phyloP scores from a whole-genome alignment of 2,888 invertebrate genomes.

The Metopia argyrocephala region DNA sequence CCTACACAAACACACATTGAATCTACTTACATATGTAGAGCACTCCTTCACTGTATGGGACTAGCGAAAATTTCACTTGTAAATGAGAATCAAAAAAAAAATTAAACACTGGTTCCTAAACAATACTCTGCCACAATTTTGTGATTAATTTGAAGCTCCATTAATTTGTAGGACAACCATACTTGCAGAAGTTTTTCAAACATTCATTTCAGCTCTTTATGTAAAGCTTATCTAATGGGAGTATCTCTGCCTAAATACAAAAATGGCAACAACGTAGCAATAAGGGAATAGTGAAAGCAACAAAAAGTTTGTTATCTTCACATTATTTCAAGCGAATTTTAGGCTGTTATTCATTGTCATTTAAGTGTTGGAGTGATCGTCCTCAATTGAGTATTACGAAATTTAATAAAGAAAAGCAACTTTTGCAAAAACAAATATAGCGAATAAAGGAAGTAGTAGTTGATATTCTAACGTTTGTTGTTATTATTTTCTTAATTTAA shows the following conservation, averaged over 20 bases:
- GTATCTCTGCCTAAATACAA: slow-evolving; percentile 12
- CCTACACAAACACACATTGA: too few relatives aligned
- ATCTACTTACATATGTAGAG: too few relatives aligned
- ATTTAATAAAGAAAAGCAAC: too few relatives aligned
- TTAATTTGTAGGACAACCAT: slow-evolving; percentile 39
- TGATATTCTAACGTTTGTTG: too few relatives aligned
- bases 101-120: neutral
- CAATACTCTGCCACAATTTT: slow-evolving; percentile 6
- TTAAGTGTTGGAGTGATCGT: too few relatives aligned
- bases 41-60: too few relatives aligned
- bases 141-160: slow-evolving; percentile 52
- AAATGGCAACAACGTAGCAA: neutral
- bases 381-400: too few relatives aligned
- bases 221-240: slow-evolving; percentile 20
- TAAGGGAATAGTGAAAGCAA: neutral
- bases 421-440: too few relatives aligned
- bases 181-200: neutral
- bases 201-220: neutral
- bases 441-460: too few relatives aligned
- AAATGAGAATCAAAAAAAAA: slow-evolving; percentile 7
- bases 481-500: too few relatives aligned
- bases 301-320: neutral
- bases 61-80: too few relatives aligned
- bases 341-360: neutral
- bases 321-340: neutral